A percentile compares a stretch with the other conserved stretches of the same genome.
These are phyloP conservation scores for Dryobates pubescens DNA, from an alignment of 2,797 vertebrate species.

Conservation along the genomic window DNA sequence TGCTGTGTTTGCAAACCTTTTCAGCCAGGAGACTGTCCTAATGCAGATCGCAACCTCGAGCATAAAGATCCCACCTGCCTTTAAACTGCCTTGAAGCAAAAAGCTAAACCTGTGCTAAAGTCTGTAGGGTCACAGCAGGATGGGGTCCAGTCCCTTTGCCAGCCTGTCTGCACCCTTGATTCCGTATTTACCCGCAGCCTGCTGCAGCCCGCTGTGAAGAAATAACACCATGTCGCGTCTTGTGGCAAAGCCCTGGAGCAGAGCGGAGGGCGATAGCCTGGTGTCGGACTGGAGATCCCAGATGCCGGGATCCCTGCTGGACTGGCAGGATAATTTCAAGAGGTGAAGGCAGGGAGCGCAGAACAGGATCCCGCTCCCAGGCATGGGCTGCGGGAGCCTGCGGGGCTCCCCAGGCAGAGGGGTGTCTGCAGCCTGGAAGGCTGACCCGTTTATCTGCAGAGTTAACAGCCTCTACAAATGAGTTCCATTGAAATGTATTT, in stretches of 20 bases:
- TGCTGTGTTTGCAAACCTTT: neutral
- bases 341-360: neutral
- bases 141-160: neutral
- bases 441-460: neutral
- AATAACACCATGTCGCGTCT: accelerated
- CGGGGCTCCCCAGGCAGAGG: neutral
- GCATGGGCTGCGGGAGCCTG: neutral
- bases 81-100: neutral
- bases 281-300: neutral
- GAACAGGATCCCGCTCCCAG: neutral
- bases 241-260: neutral
- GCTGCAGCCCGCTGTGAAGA: neutral
- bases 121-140: neutral
- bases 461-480: accelerated
- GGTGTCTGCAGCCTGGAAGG: neutral
- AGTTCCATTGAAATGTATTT: neutral
- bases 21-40: accelerated
- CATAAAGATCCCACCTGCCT: neutral
- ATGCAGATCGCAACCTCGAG: neutral
- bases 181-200: accelerated
- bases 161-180: neutral
- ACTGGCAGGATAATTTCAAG: accelerated
- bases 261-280: neutral
- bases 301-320: accelerated
- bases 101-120: neutral